Conservation (phyloP, 2,797 vertebrate genomes). For the Pempheris klunzingeri region DNA sequence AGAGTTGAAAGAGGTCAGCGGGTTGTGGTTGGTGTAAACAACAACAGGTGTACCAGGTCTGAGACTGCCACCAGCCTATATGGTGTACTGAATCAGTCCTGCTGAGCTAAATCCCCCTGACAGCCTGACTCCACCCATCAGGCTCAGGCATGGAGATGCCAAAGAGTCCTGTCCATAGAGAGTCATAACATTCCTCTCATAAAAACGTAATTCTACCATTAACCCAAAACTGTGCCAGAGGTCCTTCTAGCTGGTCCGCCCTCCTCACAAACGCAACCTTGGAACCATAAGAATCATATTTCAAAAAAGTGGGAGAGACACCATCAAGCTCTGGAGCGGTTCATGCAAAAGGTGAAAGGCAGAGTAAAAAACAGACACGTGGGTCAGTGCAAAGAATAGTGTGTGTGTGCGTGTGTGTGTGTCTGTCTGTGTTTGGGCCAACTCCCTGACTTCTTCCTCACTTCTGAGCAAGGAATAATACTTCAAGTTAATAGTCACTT, state of each 20-base stretch:
- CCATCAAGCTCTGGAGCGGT: not conserved
- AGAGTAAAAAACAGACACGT: not conserved
- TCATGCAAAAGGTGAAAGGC: not conserved
- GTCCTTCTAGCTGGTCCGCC: not conserved
- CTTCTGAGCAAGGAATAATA: not conserved
- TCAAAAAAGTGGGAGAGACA: not conserved
- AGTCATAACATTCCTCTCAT: too few species aligned
- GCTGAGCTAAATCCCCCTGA: too few species aligned
- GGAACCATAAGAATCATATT: not conserved
- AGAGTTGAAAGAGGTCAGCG: too few species aligned
- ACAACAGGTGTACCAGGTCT: too few species aligned
- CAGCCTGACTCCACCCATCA: constrained; percentile 1
- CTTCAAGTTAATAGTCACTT: not conserved
- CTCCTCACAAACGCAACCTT: not conserved
- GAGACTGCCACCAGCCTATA: not conserved
- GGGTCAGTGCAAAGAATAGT: not conserved
- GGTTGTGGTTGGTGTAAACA: not conserved
- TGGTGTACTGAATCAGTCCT: too few species aligned
- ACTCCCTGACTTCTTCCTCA: not conserved
- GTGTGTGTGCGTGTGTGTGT: not conserved
- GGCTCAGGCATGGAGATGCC: not conserved
- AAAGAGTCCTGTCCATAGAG: not conserved
- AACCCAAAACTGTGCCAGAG: not conserved
- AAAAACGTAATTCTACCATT: not conserved
- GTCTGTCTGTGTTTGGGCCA: too few species aligned